Percentiles rank a stretch among this genome's conserved stretches.
phyloP scores from a whole-genome alignment of 2,113 vertebrate genomes.

The Dascyllus trimaculatus region DNA sequence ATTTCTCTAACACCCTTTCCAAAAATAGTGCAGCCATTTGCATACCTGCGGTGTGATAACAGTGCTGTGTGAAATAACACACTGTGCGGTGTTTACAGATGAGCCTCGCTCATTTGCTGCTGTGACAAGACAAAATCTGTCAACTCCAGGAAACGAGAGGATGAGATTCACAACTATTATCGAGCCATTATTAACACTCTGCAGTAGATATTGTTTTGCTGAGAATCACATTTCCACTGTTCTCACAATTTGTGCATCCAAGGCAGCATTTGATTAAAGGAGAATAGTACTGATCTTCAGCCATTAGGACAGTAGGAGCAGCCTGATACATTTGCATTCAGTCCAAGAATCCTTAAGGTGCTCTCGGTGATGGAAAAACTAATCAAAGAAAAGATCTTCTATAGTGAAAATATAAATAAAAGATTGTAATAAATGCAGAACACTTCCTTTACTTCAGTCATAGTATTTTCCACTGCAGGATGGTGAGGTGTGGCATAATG shows the following conservation, averaged over 20 bases:
- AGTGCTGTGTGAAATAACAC: conserved; percentile 64
- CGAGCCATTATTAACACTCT: conserved; percentile 11
- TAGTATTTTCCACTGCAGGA: not conserved
- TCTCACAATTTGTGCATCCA: not conserved
- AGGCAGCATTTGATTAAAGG: no score
- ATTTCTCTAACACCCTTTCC: conserved; percentile 64
- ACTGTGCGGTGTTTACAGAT: conserved; percentile 61
- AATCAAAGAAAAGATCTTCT: not conserved
- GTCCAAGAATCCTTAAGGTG: not conserved
- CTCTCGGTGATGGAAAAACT: not conserved
- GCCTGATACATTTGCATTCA: not conserved
- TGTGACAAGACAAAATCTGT: conserved; percentile 49
- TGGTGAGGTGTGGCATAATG: not conserved
- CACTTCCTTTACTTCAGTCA: not conserved
- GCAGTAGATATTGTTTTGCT: not conserved
- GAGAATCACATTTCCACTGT: conserved; percentile 1
- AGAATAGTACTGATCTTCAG: no score
- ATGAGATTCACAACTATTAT: conserved; percentile 4
- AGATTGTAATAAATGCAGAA: not conserved
- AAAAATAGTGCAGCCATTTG: conserved; percentile 74
- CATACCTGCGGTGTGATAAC: conserved; percentile 67
- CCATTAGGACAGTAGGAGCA: not conserved
- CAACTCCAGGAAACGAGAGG: conserved; percentile 5
- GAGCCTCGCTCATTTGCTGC: conserved; percentile 47
- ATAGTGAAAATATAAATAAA: not conserved